These are phyloP conservation scores for Myotis lucifugus DNA, from an alignment of 2,113 vertebrate species.

Conservation along the genomic window DNA sequence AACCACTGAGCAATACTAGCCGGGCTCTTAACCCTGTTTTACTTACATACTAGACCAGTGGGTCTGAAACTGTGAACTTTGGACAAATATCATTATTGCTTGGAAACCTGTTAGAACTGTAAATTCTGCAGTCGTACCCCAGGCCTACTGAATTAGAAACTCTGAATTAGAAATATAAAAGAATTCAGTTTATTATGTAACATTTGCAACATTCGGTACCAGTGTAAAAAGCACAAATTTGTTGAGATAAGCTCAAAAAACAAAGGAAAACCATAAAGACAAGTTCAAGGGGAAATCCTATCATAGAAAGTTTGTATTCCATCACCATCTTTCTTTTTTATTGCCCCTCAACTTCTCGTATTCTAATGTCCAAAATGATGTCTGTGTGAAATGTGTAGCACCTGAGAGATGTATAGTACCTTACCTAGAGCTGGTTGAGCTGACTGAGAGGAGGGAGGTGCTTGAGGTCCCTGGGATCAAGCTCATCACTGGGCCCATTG, in stretches of 20 bases:
- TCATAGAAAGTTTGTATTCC: not conserved
- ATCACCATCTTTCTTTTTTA: not conserved
- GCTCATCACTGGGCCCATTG: not conserved
- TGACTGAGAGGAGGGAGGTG: not conserved
- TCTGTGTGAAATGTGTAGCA: not conserved
- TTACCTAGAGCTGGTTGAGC: not conserved
- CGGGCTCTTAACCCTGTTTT: not conserved
- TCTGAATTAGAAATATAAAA: not conserved
- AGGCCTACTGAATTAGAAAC: not conserved
- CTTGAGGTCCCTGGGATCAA: not conserved
- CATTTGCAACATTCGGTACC: not conserved
- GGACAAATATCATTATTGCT: not conserved
- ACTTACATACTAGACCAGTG: not conserved
- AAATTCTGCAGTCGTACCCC: not conserved
- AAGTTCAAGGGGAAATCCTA: not conserved
- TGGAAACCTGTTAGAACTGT: not conserved
- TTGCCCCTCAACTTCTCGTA: not conserved
- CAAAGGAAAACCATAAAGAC: not conserved
- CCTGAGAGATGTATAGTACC: not conserved
- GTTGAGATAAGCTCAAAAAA: not conserved
- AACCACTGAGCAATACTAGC: no score
- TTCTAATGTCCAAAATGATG: not conserved
- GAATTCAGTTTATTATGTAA: not conserved
- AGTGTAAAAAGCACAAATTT: not conserved
- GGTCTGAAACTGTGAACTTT: not conserved